Base-by-base conservation (phyloP, 37 sponge, comb jelly and placozoan genomes). In the Dysidea cf. avara region DNA sequence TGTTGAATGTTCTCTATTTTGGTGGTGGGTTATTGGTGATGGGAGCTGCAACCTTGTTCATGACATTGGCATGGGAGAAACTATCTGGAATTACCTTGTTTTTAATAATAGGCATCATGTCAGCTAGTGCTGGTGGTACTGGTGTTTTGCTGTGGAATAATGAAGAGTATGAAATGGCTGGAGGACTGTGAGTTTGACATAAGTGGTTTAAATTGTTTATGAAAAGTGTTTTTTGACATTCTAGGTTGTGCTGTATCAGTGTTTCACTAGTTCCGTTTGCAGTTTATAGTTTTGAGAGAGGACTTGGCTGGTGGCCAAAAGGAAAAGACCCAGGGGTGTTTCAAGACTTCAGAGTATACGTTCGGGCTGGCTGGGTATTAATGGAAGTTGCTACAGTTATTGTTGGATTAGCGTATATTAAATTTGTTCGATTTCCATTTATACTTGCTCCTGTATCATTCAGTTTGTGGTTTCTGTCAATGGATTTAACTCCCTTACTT, bases 1-100 rank as follows among this genome's bases (percentile, higher is more conserved):
- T 81, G 22, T 60, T 81, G 40, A 81, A 81, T 48, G 59, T 81
- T 47, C 56, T 81, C 1, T 81, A 81, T 30, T 73, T 81, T 68
- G 30, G 68, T 21, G 82, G 82, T 12, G 65, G 67, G 14, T 48
- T 81, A 0, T 57, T 81, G 0, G 39, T 81, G 20, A 81, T 81
- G 57, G 82, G 74, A 0, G 82, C 82, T 0, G 72, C 65, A 74
- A 55, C 68, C 0, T 40, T 80, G 24, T 62, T 80, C 63, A 71
- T 71, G 72, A 80, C 81, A 18, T 26, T n/a, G n/a, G n/a, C n/a
- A n/a, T n/a, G n/a, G n/a, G n/a, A n/a, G n/a, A n/a, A n/a, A n/a
- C n/a, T n/a, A 71, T 39, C 60, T 13, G 36, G 39, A 13, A 51
- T 35, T 36, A 68, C 66, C 18, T 37, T 85, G 22, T 66, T 38